Percentiles rank a stretch among this genome's conserved stretches.
Conservation (phyloP, 2,113 vertebrate species). For the Salminus brasiliensis region DNA sequence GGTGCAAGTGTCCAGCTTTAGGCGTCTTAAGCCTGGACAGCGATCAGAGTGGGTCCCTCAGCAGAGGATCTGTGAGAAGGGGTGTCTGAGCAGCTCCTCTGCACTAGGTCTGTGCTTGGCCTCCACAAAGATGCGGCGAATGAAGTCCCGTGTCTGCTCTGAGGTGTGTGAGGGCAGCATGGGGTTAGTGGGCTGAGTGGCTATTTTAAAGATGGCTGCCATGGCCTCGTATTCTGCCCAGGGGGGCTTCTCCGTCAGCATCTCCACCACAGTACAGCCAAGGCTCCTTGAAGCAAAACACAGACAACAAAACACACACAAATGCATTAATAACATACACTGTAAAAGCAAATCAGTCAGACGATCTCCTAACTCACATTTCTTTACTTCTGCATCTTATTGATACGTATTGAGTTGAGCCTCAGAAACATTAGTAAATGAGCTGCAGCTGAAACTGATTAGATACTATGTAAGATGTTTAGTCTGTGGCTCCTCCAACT, state of each 20-base stretch:
- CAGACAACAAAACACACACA: constrained; percentile 21
- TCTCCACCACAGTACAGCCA: constrained; percentile 94
- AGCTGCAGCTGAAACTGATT: no score
- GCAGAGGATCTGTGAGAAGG: constrained; percentile 92
- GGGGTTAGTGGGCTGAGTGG: constrained; percentile 94
- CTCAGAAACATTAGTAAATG: no score
- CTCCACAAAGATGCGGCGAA: constrained; percentile 92
- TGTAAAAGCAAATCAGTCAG: no score
- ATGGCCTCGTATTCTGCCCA: constrained; percentile 97
- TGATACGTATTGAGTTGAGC: no score
- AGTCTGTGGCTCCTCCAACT: no score
- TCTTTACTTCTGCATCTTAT: no score
- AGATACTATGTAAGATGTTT: no score
- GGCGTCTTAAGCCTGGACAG: no score
- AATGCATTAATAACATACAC: no score
- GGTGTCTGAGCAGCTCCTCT: constrained; percentile 93
- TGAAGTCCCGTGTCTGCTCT: constrained; percentile 88
- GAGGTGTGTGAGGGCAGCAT: constrained; percentile 89
- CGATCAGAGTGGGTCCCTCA: constrained; percentile 71
- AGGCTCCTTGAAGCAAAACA: constrained; percentile 82
- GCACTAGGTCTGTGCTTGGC: constrained; percentile 92
- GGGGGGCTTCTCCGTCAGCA: constrained; percentile 95
- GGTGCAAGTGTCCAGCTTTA: neutral
- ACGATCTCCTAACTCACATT: no score
- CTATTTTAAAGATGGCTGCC: constrained; percentile 97